Conservation (phyloP, 2,113 vertebrate genomes). For the Phycodurus eques region DNA sequence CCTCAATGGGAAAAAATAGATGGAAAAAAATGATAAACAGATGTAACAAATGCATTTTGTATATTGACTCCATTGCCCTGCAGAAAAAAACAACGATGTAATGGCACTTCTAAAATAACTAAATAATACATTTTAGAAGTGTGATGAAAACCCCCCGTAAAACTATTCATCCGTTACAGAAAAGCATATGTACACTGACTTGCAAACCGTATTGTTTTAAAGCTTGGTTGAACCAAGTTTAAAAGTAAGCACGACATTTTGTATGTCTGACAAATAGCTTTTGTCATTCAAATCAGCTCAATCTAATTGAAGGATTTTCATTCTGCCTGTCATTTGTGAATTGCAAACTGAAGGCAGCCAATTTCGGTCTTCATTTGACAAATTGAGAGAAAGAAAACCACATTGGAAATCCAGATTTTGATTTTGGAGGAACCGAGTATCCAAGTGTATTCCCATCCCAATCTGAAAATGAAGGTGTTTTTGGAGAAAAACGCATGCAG, state of each 20-base stretch:
- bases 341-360: conserved; percentile 1
- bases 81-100: background rate
- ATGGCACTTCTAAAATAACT: background rate
- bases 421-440: background rate
- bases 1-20: background rate
- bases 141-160: background rate
- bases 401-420: background rate
- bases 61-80: background rate
- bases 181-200: background rate
- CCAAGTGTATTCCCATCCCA: background rate
- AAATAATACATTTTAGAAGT: background rate
- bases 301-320: background rate
- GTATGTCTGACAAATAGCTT: background rate
- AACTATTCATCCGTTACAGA: background rate
- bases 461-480: conserved; percentile 38
- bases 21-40: background rate
- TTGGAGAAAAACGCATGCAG: conserved; percentile 52
- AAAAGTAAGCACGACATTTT: background rate
- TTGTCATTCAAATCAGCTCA: background rate
- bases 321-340: background rate
- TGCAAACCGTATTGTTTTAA: background rate
- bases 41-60: background rate
- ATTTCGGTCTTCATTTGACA: conserved; percentile 15
- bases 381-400: background rate
- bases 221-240: background rate